Conservation (phyloP, 2,888 invertebrate genomes). For the Odontocolon sp. region DNA sequence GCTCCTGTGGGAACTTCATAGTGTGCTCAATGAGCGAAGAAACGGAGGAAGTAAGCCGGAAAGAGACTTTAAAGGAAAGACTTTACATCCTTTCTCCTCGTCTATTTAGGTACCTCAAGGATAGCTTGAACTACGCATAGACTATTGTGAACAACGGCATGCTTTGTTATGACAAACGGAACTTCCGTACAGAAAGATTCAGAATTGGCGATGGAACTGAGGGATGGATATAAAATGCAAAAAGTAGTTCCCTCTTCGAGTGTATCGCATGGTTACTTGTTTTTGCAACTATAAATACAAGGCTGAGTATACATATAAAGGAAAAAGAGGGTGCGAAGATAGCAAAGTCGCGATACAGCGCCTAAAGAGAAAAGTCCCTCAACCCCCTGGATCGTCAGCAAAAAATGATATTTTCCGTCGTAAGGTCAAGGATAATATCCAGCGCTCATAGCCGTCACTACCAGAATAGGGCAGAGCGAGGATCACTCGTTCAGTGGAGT, state of each 20-base stretch:
- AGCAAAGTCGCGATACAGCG: not conserved
- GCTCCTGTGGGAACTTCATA: not conserved
- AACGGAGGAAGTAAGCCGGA: constrained; percentile 16
- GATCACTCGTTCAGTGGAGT: constrained; percentile 14
- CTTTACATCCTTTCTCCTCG: no score
- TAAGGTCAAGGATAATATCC: constrained; percentile 18
- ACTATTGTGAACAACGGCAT: no score
- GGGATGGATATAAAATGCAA: no score
- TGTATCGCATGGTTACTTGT: not conserved
- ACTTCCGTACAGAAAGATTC: no score
- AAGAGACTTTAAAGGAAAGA: no score
- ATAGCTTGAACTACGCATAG: no score
- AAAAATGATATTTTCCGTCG: constrained; percentile 5
- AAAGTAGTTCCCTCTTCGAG: no score
- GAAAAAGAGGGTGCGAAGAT: not conserved
- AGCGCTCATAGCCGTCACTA: constrained; percentile 1
- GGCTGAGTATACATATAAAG: not conserved
- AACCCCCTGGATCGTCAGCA: constrained; percentile 8
- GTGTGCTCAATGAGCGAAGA: constrained; percentile 16
- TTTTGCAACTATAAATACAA: not conserved
- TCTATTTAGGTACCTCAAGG: no score
- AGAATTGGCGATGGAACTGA: no score
- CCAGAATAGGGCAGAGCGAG: not conserved
- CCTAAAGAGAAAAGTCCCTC: not conserved
- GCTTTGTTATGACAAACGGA: no score